These are phyloP conservation scores for Ceratina japonica DNA, from an alignment of 1,140 invertebrate genomes.

Conservation along the genomic window DNA sequence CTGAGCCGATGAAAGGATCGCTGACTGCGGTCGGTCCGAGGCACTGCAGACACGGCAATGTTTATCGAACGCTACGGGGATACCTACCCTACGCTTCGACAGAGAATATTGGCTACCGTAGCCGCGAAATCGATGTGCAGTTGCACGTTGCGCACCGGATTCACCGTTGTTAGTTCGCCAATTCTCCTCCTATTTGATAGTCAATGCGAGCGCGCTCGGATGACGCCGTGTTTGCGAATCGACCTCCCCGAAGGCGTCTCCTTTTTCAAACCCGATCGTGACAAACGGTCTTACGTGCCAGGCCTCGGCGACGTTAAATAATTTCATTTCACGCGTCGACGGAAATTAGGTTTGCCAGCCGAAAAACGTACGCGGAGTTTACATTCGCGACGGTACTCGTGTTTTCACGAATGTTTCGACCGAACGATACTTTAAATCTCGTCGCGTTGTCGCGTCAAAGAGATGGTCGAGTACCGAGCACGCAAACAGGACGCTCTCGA, in stretches of 20 bases:
- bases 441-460: no score
- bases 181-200: slow-evolving; percentile 37
- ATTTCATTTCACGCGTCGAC: no score
- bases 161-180: slow-evolving; percentile 15
- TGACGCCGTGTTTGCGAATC: not conserved
- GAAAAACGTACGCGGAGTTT: no score
- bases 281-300: no score
- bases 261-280: no score
- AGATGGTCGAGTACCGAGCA: no score
- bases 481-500: not conserved
- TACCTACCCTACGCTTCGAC: slow-evolving; percentile 16
- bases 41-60: slow-evolving; percentile 36
- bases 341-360: no score
- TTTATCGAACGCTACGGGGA: slow-evolving; percentile 46
- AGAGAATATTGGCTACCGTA: slow-evolving; percentile 41
- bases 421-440: no score
- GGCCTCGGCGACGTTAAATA: no score
- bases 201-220: not conserved
- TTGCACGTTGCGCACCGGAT: slow-evolving; percentile 30
- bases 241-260: not conserved
- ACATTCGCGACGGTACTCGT: no score
- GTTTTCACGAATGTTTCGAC: no score
- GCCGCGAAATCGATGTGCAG: slow-evolving; percentile 42
- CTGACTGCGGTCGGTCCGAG: slow-evolving; percentile 3
- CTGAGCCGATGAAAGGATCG: slow-evolving; percentile 48